A percentile compares a stretch with the other conserved stretches of the same genome.
phyloP scores from a whole-genome alignment of 2,113 vertebrate genomes.

The Patagioenas fasciata region DNA sequence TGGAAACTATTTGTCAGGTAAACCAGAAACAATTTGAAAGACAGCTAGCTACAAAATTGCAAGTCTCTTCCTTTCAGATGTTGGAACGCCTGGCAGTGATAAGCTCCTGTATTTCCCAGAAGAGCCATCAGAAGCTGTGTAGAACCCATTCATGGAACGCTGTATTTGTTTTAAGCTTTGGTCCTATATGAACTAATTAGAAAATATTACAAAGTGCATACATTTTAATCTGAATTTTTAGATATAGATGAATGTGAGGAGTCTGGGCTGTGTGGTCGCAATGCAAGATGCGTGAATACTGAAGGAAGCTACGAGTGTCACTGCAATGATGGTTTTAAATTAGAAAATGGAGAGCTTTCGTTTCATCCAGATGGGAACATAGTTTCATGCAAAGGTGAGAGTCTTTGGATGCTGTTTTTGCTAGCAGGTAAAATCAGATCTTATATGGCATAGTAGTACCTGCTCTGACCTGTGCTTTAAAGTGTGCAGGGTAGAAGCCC shows the following conservation, averaged over 20 bases:
- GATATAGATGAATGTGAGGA: slow-evolving; percentile 87
- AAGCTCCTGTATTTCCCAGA: not conserved
- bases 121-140: not conserved
- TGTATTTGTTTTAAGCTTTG: not conserved
- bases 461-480: not conserved
- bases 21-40: not conserved
- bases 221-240: slow-evolving; percentile 53
- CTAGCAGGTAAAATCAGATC: not conserved
- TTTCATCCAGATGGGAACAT: slow-evolving; percentile 72
- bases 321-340: slow-evolving; percentile 82
- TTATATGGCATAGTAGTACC: not conserved
- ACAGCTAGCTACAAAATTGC: not conserved
- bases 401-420: not conserved
- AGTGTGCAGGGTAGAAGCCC: not conserved
- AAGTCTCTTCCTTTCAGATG: not conserved
- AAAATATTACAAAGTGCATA: not conserved
- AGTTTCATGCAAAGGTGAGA: slow-evolving; percentile 82
- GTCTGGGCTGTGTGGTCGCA: slow-evolving; percentile 77
- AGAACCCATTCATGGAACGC: not conserved
- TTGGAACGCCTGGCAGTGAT: not conserved
- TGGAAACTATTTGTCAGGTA: not conserved
- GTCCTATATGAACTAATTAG: not conserved
- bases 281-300: slow-evolving; percentile 83
- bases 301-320: slow-evolving; percentile 83
- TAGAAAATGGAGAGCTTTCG: slow-evolving; percentile 73